A percentile compares a stretch with the other conserved stretches of the same genome.
phyloP scores from a whole-genome alignment of 2,888 invertebrate species.

The Anthoptus insignis region DNA sequence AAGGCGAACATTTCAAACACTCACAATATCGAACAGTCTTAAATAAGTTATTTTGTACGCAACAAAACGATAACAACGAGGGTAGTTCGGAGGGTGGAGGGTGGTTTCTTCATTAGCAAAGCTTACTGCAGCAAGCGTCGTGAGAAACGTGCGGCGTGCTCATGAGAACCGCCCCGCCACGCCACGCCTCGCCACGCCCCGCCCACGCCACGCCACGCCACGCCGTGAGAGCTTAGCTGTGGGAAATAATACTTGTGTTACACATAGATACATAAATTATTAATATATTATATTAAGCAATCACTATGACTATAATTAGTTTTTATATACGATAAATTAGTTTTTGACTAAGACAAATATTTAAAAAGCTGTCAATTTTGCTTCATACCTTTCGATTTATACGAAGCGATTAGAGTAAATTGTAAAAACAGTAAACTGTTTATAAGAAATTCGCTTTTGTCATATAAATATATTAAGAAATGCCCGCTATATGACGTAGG shows the following conservation, averaged over 20 bases:
- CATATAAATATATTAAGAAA: too few relatives aligned
- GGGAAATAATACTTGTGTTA: neutral
- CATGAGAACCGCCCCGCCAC: constrained; percentile 39
- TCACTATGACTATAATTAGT: neutral
- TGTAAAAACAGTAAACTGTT: too few relatives aligned
- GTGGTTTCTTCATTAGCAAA: constrained; percentile 81
- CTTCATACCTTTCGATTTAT: too few relatives aligned
- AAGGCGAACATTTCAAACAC: constrained; percentile 77
- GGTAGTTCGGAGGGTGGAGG: constrained; percentile 61
- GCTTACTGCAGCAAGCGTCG: constrained; percentile 84
- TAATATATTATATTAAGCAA: too few relatives aligned
- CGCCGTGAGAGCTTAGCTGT: constrained; percentile 6
- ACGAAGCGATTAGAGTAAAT: too few relatives aligned
- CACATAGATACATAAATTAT: too few relatives aligned
- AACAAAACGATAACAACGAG: constrained; percentile 73
- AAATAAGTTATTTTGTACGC: constrained; percentile 82
- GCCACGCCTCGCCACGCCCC: constrained; percentile 35
- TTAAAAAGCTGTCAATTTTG: too few relatives aligned
- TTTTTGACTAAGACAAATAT: too few relatives aligned
- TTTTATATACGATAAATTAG: too few relatives aligned
- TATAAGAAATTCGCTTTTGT: too few relatives aligned
- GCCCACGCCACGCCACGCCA: constrained; percentile 50
- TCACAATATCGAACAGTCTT: constrained; percentile 82
- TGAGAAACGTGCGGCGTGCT: constrained; percentile 70
- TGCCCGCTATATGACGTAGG: too few relatives aligned